Evolutionary conservation across 2,888 invertebrate species (phyloP).

Genomic region (Ellobium chinense): DNA sequence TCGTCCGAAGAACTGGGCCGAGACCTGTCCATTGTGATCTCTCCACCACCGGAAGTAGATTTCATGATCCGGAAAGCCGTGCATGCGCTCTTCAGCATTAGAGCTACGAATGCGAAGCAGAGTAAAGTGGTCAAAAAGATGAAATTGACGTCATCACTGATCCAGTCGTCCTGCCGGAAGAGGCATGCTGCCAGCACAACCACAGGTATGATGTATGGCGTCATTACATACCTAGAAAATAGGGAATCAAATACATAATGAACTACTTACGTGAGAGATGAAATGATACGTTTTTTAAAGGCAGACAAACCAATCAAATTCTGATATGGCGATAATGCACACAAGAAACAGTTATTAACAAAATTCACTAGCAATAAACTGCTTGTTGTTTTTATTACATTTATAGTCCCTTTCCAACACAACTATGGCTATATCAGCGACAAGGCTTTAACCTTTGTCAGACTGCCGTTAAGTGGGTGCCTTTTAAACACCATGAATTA

Average conservation of each 20-base stretch:
- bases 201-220: constrained; percentile 11
- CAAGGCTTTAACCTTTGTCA: too few relatives aligned
- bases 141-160: constrained; percentile 20
- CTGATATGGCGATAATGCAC: too few relatives aligned
- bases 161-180: constrained; percentile 25
- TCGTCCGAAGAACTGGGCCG: neutral
- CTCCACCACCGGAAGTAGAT: constrained; percentile 5
- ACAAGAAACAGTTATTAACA: too few relatives aligned
- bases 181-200: constrained; percentile 13
- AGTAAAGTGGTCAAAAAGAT: constrained; percentile 21
- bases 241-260: neutral
- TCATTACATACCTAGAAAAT: neutral
- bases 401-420: too few relatives aligned
- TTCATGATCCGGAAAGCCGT: constrained; percentile 28
- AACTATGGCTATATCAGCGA: too few relatives aligned
- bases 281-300: too few relatives aligned
- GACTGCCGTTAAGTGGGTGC: too few relatives aligned
- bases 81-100: constrained; percentile 28
- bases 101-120: constrained; percentile 17
- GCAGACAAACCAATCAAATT: too few relatives aligned
- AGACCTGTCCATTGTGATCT: neutral
- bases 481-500: too few relatives aligned
- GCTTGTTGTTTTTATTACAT: too few relatives aligned
- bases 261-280: neutral
- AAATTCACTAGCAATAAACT: too few relatives aligned